Conservation (phyloP, 2,797 vertebrate species). For the Leptatherina wallacei region DNA sequence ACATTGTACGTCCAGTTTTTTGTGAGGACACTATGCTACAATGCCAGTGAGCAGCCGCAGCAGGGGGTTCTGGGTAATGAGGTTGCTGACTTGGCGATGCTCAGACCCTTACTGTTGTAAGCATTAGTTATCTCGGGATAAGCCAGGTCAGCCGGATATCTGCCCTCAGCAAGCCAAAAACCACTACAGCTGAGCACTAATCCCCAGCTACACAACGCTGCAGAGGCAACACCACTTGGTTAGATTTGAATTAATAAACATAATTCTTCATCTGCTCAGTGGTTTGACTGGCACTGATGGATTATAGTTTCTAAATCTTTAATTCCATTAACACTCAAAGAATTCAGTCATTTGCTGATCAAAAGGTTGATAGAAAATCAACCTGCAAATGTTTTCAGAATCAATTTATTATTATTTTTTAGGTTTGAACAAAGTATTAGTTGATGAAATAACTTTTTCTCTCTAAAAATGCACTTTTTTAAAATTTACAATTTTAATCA, state of each 20-base stretch:
- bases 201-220: background rate
- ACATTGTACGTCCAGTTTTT: constrained; percentile 33
- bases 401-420: background rate
- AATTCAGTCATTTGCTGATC: background rate
- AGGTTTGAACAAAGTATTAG: background rate
- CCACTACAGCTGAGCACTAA: constrained; percentile 5
- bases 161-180: constrained; percentile 39
- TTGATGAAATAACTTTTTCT: too few relatives aligned
- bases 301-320: constrained; percentile 1
- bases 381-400: background rate
- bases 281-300: background rate
- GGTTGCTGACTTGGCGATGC: constrained; percentile 58
- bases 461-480: too few relatives aligned
- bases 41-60: constrained; percentile 38
- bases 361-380: background rate
- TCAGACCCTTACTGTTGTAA: constrained; percentile 49
- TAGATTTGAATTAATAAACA: constrained; percentile 3
- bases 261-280: background rate
- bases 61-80: constrained; percentile 76
- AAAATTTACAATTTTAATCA: too few relatives aligned
- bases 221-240: background rate
- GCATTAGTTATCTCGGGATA: constrained; percentile 55
- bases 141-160: constrained; percentile 56
- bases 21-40: constrained; percentile 10
- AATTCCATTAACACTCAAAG: background rate